Conservation (phyloP, 2,888 invertebrate genomes). For the Rutpela maculata region DNA sequence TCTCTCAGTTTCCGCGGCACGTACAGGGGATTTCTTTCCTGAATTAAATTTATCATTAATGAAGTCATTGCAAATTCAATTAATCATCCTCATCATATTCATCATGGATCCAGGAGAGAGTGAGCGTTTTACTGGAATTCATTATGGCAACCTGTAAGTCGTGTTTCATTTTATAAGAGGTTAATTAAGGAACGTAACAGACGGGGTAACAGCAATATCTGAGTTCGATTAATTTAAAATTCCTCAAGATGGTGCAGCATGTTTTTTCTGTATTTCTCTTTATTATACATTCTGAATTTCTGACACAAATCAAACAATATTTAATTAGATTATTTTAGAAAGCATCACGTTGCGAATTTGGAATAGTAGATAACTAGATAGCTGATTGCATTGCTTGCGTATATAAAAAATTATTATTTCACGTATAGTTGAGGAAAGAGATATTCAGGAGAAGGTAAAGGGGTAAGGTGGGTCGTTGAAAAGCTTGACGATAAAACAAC, state of each 20-base stretch:
- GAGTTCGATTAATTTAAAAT: slow-evolving; percentile 26
- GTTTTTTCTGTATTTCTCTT: neutral
- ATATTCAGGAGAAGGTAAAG: too few relatives aligned
- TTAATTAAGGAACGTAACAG: slow-evolving; percentile 32
- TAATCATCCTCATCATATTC: slow-evolving; percentile 31
- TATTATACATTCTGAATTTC: neutral
- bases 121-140: slow-evolving; percentile 33
- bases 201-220: slow-evolving; percentile 13
- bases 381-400: too few relatives aligned
- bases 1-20: neutral
- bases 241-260: slow-evolving; percentile 21
- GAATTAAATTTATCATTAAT: slow-evolving; percentile 20
- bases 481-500: too few relatives aligned
- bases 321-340: neutral
- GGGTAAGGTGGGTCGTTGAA: too few relatives aligned
- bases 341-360: neutral
- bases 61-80: slow-evolving; percentile 32
- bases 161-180: slow-evolving; percentile 32
- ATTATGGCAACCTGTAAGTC: slow-evolving; percentile 33
- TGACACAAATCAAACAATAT: neutral
- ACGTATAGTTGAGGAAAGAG: too few relatives aligned
- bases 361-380: too few relatives aligned
- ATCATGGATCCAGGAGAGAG: slow-evolving; percentile 15
- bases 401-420: too few relatives aligned
- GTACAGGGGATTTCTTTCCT: slow-evolving; percentile 4